phyloP scores from a whole-genome alignment of 2,888 invertebrate species.

The Pseudococcus jackbeardsleyi region DNA sequence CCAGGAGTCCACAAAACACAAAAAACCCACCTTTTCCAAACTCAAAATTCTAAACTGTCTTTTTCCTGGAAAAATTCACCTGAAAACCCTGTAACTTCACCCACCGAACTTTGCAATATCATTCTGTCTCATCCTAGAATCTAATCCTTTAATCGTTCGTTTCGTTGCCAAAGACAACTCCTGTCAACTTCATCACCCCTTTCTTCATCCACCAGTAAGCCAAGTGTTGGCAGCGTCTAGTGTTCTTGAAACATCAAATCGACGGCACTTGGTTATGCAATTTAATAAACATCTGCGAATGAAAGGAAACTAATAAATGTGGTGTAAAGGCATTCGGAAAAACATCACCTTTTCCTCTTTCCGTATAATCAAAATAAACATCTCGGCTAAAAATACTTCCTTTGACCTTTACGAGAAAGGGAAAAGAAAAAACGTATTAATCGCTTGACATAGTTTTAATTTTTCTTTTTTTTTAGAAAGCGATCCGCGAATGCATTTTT shows the following conservation, averaged over 20 bases:
- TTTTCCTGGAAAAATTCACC: too few species aligned
- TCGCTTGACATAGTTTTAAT: background rate
- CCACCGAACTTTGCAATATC: too few species aligned
- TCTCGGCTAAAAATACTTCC: background rate
- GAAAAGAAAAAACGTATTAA: background rate
- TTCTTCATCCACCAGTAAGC: background rate
- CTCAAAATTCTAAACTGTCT: too few species aligned
- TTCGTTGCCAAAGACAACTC: too few species aligned
- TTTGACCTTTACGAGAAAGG: background rate
- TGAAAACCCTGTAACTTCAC: too few species aligned
- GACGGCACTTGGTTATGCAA: slow-evolving; percentile 22
- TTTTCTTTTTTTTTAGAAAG: background rate
- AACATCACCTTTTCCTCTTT: background rate
- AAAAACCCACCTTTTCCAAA: too few species aligned
- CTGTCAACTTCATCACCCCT: background rate
- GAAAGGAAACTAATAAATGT: background rate
- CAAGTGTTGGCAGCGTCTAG: background rate
- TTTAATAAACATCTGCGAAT: slow-evolving; percentile 22
- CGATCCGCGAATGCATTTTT: slow-evolving; percentile 6
- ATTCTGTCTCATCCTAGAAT: too few species aligned
- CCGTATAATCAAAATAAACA: background rate
- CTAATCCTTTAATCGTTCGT: too few species aligned
- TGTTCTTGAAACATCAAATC: background rate
- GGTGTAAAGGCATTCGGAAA: background rate
- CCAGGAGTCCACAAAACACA: too few species aligned